These are phyloP conservation scores for Drosophila acutilabella DNA, from an alignment of 2,888 invertebrate species.

Conservation along the genomic window DNA sequence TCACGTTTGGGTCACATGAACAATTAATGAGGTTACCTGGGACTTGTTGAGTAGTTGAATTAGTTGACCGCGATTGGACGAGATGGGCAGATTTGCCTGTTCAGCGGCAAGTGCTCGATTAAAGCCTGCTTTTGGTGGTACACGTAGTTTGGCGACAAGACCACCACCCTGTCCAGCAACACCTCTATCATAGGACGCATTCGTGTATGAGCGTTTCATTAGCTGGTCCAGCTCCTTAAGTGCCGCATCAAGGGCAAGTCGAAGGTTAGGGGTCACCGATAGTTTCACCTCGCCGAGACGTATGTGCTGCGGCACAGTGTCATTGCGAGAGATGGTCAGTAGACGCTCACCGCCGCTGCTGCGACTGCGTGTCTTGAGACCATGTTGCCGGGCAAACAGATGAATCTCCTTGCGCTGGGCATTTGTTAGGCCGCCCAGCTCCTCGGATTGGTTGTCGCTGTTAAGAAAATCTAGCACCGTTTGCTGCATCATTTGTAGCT, in stretches of 20 bases:
- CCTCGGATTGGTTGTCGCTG: constrained; percentile 47
- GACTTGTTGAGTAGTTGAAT: constrained; percentile 56
- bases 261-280: neutral
- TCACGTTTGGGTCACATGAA: too few relatives aligned
- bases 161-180: constrained; percentile 15
- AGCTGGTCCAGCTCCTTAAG: neutral
- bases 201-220: too few relatives aligned
- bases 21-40: constrained; percentile 57
- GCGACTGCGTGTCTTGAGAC: constrained; percentile 73
- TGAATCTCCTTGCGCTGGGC: constrained; percentile 75
- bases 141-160: constrained; percentile 44
- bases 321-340: constrained; percentile 63
- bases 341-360: constrained; percentile 61
- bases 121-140: constrained; percentile 65
- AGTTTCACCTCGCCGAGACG: constrained; percentile 1
- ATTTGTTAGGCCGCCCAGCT: constrained; percentile 58
- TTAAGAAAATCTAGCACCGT: constrained; percentile 69
- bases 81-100: constrained; percentile 75
- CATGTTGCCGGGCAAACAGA: constrained; percentile 61
- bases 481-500: constrained; percentile 46
- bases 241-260: neutral
- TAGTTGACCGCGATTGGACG: constrained; percentile 60
- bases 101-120: constrained; percentile 55
- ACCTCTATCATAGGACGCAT: neutral
- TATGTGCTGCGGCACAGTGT: neutral